Evolutionary conservation across 2,797 vertebrate species (phyloP).

Genomic region (Platalea minor): DNA sequence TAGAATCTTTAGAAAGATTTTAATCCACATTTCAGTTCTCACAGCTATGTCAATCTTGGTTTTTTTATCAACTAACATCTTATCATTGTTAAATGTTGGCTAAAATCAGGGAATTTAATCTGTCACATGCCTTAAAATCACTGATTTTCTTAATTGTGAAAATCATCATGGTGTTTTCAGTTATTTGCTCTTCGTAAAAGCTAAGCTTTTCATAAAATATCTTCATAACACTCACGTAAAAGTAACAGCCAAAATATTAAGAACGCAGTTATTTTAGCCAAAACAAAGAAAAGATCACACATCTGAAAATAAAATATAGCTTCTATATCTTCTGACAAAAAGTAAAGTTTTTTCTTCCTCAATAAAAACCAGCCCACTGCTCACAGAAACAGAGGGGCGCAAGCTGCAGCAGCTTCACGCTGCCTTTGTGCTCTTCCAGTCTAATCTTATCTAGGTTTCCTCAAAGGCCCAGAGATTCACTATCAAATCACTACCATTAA

Average conservation of each 20-base stretch:
- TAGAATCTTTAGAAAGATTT: background rate
- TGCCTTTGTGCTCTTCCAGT: background rate
- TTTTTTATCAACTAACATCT: background rate
- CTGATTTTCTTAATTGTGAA: background rate
- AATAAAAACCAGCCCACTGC: rapidly evolving
- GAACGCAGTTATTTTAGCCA: background rate
- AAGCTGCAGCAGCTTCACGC: background rate
- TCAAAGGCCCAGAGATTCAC: background rate
- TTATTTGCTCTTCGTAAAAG: background rate
- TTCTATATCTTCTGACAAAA: background rate
- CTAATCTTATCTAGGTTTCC: background rate
- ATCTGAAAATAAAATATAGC: background rate
- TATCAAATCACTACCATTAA: background rate
- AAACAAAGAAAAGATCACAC: background rate
- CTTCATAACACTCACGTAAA: background rate
- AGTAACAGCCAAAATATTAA: background rate
- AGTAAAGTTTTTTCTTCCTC: too few relatives aligned
- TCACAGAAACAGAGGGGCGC: rapidly evolving
- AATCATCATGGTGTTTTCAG: background rate
- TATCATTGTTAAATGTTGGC: background rate
- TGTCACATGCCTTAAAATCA: background rate
- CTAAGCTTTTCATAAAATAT: rapidly evolving
- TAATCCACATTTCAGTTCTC: background rate
- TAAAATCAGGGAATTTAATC: background rate
- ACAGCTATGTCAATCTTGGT: background rate